These are phyloP conservation scores for Caenorhabditis sp. DNA, from an alignment of 2,888 invertebrate genomes.

Conservation along the genomic window DNA sequence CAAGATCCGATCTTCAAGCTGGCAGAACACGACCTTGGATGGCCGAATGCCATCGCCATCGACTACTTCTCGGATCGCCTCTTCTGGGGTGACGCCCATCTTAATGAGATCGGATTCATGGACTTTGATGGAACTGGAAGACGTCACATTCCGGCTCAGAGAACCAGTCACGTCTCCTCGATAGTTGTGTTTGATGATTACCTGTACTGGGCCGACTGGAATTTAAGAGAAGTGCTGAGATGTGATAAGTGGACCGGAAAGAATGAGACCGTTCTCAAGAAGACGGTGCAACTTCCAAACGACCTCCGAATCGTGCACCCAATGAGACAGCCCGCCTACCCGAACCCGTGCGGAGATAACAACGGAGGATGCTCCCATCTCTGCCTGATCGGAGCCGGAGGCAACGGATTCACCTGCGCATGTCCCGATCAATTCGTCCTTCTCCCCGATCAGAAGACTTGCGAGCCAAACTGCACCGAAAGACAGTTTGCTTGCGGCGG, in stretches of 20 bases:
- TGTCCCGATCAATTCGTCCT: constrained; percentile 96
- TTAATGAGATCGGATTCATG: constrained; percentile 90
- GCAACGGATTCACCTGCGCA: constrained; percentile 85
- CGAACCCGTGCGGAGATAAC: constrained; percentile 91
- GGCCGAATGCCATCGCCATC: constrained; percentile 97
- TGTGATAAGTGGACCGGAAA: constrained; percentile 90
- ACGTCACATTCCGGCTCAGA: constrained; percentile 70
- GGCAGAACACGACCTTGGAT: constrained; percentile 93
- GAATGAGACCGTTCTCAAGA: constrained; percentile 76
- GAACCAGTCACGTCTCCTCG: constrained; percentile 88
- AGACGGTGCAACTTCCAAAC: constrained; percentile 78
- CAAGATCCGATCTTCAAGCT: constrained; percentile 81
- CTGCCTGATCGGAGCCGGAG: constrained; percentile 86
- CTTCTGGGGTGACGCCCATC: constrained; percentile 96
- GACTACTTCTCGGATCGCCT: constrained; percentile 92
- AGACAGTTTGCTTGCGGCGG: constrained; percentile 88
- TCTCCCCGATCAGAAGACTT: constrained; percentile 65
- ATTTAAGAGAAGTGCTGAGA: constrained; percentile 88
- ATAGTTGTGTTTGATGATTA: constrained; percentile 93
- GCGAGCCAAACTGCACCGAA: constrained; percentile 87
- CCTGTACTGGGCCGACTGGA: constrained; percentile 98
- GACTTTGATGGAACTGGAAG: constrained; percentile 67
- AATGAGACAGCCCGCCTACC: constrained; percentile 85
- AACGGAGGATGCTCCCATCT: constrained; percentile 97
- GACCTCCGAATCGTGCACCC: constrained; percentile 77